Conservation (phyloP, 2,113 vertebrate genomes). For the Grus americana region DNA sequence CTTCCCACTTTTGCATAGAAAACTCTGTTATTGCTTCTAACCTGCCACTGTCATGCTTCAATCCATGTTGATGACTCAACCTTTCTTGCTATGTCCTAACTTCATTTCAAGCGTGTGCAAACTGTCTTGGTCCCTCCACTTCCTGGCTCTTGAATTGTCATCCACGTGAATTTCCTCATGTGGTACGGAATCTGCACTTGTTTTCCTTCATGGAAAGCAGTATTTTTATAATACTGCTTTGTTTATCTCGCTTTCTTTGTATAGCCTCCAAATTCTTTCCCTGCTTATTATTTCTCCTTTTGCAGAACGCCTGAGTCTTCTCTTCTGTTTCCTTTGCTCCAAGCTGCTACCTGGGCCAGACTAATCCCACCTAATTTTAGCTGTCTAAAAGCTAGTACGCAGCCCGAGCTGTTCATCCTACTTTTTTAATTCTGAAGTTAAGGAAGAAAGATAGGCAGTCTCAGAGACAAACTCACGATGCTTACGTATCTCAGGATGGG, state of each 20-base stretch:
- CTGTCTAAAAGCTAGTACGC: background rate
- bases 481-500: background rate
- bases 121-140: background rate
- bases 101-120: background rate
- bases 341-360: background rate
- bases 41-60: background rate
- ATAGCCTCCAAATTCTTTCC: background rate
- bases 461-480: background rate
- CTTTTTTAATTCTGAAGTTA: background rate
- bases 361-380: background rate
- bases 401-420: background rate
- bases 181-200: background rate
- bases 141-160: background rate
- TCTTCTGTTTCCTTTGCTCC: background rate
- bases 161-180: background rate
- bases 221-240: background rate
- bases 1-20: background rate
- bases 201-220: background rate
- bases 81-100: background rate
- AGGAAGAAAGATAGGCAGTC: background rate
- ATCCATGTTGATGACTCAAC: background rate
- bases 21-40: background rate
- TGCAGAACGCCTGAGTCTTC: background rate
- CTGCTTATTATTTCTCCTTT: background rate
- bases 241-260: accelerated